Conservation (phyloP, 2,113 vertebrate genomes). For the Equus przewalskii region DNA sequence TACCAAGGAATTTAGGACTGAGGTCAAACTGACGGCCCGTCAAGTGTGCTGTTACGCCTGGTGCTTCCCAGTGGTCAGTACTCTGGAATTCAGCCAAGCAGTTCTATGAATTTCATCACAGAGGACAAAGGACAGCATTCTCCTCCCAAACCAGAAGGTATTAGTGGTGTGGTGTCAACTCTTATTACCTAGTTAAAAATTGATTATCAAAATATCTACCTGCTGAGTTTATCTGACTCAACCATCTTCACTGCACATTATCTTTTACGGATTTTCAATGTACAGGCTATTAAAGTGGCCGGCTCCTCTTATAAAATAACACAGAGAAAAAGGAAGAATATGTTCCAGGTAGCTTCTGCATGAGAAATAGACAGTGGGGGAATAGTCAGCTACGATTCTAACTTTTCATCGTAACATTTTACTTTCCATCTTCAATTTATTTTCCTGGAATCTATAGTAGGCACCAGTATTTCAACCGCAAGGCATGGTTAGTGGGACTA, state of each 20-base stretch:
- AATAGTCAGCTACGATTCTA: background rate
- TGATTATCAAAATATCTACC: conserved; percentile 54
- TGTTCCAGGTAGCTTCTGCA: background rate
- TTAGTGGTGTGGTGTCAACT: background rate
- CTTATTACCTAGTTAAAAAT: conserved; percentile 58
- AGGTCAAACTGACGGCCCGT: conserved; percentile 40
- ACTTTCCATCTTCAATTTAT: background rate
- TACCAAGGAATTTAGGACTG: conserved; percentile 55
- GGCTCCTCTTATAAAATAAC: background rate
- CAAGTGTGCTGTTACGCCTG: background rate
- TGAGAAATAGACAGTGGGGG: background rate
- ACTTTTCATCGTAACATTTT: background rate
- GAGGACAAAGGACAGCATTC: conserved; percentile 11
- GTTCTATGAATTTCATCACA: background rate
- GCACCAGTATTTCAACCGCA: conserved; percentile 14
- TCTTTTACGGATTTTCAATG: conserved; percentile 71
- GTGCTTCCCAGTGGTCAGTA: background rate
- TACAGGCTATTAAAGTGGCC: background rate
- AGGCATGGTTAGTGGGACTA: background rate
- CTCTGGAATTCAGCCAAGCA: conserved; percentile 9
- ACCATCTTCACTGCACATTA: conserved; percentile 52
- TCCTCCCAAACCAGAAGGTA: background rate
- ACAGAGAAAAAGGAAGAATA: background rate
- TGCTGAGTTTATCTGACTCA: background rate
- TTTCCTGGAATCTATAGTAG: background rate